Conservation (phyloP, 1,140 invertebrate species). For the Bombus superbus region DNA sequence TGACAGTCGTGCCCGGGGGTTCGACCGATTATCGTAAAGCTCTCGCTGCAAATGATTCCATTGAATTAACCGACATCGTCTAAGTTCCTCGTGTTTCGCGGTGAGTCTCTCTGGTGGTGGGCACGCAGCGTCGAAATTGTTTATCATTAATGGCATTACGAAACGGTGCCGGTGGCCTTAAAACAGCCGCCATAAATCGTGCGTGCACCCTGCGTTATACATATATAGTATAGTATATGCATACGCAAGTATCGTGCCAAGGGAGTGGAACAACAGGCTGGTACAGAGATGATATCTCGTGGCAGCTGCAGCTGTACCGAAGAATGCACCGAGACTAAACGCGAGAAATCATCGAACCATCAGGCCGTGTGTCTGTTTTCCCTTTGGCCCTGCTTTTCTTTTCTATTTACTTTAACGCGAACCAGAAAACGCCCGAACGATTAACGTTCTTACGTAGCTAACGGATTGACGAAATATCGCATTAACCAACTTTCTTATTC, state of each 20-base stretch:
- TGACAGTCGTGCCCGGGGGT: not conserved
- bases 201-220: not conserved
- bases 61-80: conserved; percentile 43
- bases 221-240: not conserved
- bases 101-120: not conserved
- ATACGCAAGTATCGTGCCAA: conserved; percentile 11
- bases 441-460: not conserved
- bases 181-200: conserved; percentile 60
- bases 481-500: no score
- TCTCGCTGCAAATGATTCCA: conserved; percentile 47
- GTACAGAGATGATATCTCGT: conserved; percentile 58
- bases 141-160: conserved; percentile 52
- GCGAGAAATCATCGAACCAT: conserved; percentile 17
- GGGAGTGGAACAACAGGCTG: conserved; percentile 55
- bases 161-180: conserved; percentile 53
- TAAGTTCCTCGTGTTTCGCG: conserved; percentile 28
- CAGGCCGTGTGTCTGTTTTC: not conserved
- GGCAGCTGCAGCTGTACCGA: conserved; percentile 28
- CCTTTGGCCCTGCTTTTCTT: not conserved
- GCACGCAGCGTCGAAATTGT: conserved; percentile 59
- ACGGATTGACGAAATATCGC: no score
- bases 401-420: no score
- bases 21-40: conserved; percentile 47
- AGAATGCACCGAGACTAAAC: not conserved
- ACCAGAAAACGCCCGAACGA: not conserved